Percentiles rank a stretch among this genome's conserved stretches.
phyloP scores from a whole-genome alignment of 1,140 invertebrate species.

The Nephila pilipes region DNA sequence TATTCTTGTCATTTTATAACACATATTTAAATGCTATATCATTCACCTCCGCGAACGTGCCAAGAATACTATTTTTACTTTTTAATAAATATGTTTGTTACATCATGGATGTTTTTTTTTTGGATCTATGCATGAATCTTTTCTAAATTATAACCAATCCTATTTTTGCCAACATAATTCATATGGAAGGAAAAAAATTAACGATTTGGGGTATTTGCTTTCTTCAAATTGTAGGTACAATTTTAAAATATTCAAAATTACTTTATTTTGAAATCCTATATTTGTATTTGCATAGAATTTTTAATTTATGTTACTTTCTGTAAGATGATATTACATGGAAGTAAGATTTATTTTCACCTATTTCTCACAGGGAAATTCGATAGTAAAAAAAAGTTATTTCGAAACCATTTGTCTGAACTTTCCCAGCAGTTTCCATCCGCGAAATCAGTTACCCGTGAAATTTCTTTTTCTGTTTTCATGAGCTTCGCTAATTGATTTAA shows the following conservation, averaged over 20 bases:
- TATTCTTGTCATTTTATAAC: no score
- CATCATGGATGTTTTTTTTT: no score
- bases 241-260: background rate
- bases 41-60: no score
- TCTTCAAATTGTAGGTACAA: no score
- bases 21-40: no score
- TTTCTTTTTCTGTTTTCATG: background rate
- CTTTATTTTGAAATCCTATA: background rate
- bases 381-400: background rate
- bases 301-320: background rate
- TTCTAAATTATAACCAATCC: no score
- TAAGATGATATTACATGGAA: background rate
- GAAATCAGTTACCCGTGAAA: background rate
- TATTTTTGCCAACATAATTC: no score
- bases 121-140: no score
- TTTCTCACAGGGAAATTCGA: background rate
- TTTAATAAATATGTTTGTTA: no score
- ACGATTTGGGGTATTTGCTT: no score
- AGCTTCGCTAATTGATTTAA: constrained; percentile 21
- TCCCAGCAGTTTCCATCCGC: background rate
- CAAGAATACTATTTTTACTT: no score
- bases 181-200: no score
- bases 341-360: background rate
- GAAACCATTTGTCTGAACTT: background rate
- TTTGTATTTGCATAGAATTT: background rate